Evolutionary conservation across 2,888 invertebrate species (phyloP), one percentile per base, ranked within the genome.

Genomic region (Ennomos erosarius): DNA sequence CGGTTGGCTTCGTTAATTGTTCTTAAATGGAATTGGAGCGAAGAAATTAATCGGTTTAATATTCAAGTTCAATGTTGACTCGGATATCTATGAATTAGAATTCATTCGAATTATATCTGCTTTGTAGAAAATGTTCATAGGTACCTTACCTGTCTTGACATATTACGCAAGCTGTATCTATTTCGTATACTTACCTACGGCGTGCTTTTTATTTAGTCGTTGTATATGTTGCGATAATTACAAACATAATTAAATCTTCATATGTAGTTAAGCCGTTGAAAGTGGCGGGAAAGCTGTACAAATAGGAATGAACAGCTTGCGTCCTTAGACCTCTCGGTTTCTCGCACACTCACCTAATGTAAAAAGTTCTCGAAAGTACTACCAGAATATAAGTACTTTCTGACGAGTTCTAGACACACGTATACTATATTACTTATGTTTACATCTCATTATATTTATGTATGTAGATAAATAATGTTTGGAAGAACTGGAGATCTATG

Each of bases 211-310:
- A n/a, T n/a, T n/a, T n/a, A n/a, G n/a, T n/a, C n/a, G n/a, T n/a
- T n/a, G n/a, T n/a, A 48, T 0, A 46, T 11, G 39, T 38, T 53
- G 71, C 73, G 75, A 76, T 75, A 73, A 75, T 76, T 78, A 74
- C 69, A 75, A 68, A 71, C 78, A 82, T 87, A 85, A 88, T 90
- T 88, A 87, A 84, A 79, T 85, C 84, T 81, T 74, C 75, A 75
- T 79, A 82, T 83, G 85, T 81, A 69, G 70, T 73, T 45, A 35
- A 12, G 76, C 71, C 67, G 83, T 86, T 79, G 88, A 90, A 88
- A 91, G 91, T 87, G 82, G 83, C 83, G 78, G 87, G 90, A 90
- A 90, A 90, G 90, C 88, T 87, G 86, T 75, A 69, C 67, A 79
- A 75, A 76, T 79, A 76, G 78, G 81, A 85, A 86, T 87, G 85